Evolutionary conservation across 2,888 invertebrate species (phyloP).

Genomic region (Dermolepida albohirtum): DNA sequence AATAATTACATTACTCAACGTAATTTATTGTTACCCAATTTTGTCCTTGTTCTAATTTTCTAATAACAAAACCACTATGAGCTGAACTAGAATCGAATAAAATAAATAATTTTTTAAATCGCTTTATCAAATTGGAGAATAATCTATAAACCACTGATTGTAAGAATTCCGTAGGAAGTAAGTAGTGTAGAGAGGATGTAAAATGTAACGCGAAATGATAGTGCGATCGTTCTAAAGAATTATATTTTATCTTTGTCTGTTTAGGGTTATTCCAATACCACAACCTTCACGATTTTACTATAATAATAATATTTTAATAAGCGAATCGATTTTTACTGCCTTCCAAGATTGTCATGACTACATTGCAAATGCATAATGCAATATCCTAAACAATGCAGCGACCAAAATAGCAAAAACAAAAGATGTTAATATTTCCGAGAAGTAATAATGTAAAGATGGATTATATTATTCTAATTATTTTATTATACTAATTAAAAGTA

Average conservation of each 20-base stretch:
- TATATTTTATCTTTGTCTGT: conserved; percentile 10
- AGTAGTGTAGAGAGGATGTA: conserved; percentile 21
- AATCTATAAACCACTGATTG: conserved; percentile 37
- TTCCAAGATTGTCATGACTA: background rate
- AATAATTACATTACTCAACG: too few relatives aligned
- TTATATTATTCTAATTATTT: too few relatives aligned
- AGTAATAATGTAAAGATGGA: too few relatives aligned
- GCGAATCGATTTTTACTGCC: background rate
- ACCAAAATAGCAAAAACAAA: too few relatives aligned
- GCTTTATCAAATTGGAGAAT: conserved; percentile 25
- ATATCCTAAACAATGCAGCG: too few relatives aligned
- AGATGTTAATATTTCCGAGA: too few relatives aligned
- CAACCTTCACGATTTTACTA: background rate
- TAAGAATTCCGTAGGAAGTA: conserved; percentile 36
- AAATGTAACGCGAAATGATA: conserved; percentile 25
- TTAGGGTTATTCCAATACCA: conserved; percentile 13
- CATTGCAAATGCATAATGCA: too few relatives aligned
- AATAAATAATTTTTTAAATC: conserved; percentile 29
- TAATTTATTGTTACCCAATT: too few relatives aligned
- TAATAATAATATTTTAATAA: conserved; percentile 10
- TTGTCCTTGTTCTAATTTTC: too few relatives aligned
- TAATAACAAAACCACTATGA: too few relatives aligned
- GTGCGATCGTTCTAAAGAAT: conserved; percentile 13
- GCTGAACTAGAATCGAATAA: conserved; percentile 1
- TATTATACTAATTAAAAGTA: too few relatives aligned